These are phyloP conservation scores for Peucedramus taeniatus DNA, from an alignment of 2,113 vertebrate species.

Conservation along the genomic window DNA sequence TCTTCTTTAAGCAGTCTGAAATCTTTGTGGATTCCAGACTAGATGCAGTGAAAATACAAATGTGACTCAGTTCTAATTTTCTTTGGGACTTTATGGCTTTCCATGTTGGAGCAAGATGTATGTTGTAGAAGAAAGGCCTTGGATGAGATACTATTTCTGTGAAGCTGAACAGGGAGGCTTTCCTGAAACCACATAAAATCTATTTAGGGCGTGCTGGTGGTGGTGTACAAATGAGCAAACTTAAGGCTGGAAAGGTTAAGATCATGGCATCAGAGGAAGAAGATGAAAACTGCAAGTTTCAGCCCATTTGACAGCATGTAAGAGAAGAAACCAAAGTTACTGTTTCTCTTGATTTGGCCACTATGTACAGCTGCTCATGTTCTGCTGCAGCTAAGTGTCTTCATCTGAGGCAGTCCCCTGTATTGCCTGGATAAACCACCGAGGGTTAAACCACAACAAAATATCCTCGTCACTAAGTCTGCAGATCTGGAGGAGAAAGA, in stretches of 20 bases:
- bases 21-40: not conserved
- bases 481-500: not conserved
- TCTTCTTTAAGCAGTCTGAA: not conserved
- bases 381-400: not conserved
- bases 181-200: not conserved
- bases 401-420: not conserved
- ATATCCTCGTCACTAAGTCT: slow-evolving; percentile 14
- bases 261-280: not conserved
- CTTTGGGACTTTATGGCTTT: not conserved
- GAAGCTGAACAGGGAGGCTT: not conserved
- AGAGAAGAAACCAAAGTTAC: not conserved
- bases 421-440: not conserved
- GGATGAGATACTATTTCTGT: not conserved
- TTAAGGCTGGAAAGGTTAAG: not conserved
- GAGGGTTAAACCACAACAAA: slow-evolving; percentile 41
- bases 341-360: not conserved
- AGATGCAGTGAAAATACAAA: not conserved
- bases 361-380: not conserved
- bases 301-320: not conserved
- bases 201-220: not conserved
- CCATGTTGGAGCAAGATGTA: not conserved
- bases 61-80: not conserved
- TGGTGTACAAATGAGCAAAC: not conserved
- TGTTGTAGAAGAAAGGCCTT: not conserved
- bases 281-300: not conserved